Evolutionary conservation across 2,113 vertebrate genomes (phyloP).

Genomic region (Carlito syrichta): DNA sequence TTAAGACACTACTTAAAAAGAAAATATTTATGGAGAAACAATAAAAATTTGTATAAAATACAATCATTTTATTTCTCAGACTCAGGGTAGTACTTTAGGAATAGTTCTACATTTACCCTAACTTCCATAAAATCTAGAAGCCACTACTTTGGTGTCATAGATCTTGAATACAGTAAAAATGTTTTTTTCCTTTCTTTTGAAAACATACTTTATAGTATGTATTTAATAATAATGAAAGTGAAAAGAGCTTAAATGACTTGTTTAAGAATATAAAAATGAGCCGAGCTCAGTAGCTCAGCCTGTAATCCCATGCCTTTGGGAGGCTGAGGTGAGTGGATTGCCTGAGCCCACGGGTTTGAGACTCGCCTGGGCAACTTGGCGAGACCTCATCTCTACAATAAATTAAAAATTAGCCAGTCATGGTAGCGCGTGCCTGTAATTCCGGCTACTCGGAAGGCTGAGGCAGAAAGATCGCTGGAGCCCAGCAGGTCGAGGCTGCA

Average conservation of each 20-base stretch:
- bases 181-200: not conserved
- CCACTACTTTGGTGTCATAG: not conserved
- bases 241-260: slow-evolving; percentile 19
- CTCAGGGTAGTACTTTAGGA: not conserved
- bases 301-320: too few species aligned
- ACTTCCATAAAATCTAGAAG: not conserved
- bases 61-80: slow-evolving; percentile 12
- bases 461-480: too few species aligned
- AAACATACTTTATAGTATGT: not conserved
- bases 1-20: not conserved
- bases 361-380: too few species aligned
- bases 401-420: too few species aligned
- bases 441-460: too few species aligned
- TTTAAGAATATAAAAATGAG: slow-evolving; percentile 34
- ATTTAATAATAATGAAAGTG: not conserved
- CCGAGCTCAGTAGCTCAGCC: too few species aligned
- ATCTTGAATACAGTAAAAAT: not conserved
- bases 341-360: too few species aligned
- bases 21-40: not conserved
- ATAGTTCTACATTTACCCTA: not conserved
- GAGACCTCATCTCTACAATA: too few species aligned
- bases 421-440: too few species aligned
- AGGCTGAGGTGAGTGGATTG: too few species aligned
- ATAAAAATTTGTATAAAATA: not conserved
- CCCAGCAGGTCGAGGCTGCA: too few species aligned